Conservation (phyloP, 2,888 invertebrate species). For the Trichopria drosophilae region DNA sequence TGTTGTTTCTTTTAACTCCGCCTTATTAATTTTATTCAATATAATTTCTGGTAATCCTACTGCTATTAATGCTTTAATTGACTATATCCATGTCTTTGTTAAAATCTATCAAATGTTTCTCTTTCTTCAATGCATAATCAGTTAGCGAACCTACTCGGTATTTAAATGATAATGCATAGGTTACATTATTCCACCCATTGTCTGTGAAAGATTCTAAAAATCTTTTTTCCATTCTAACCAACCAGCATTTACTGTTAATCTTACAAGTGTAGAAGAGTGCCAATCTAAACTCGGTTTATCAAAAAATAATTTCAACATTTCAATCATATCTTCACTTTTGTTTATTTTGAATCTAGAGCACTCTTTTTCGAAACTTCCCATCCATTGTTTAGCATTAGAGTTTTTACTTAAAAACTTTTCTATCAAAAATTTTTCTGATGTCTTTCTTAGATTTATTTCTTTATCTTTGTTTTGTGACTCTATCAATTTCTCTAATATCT, state of each 20-base stretch:
- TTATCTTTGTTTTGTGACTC: constrained; percentile 33
- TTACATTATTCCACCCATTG: constrained; percentile 40
- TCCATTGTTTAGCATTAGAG: constrained; percentile 37
- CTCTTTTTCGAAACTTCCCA: constrained; percentile 37
- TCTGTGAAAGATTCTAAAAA: constrained; percentile 39
- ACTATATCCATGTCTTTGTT: constrained; percentile 28
- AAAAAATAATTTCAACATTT: constrained; percentile 35
- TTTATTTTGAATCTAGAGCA: constrained; percentile 35
- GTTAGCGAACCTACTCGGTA: constrained; percentile 40
- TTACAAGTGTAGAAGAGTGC: constrained; percentile 34
- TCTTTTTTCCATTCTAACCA: constrained; percentile 41
- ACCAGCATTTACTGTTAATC: constrained; percentile 32
- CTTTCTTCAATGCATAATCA: constrained; percentile 33
- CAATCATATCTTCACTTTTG: constrained; percentile 33
- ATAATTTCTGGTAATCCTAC: constrained; percentile 42
- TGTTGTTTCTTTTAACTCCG: constrained; percentile 38
- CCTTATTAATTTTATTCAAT: constrained; percentile 43
- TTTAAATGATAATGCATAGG: constrained; percentile 37
- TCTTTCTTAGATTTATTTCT: constrained; percentile 32
- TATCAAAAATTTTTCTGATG: constrained; percentile 34
- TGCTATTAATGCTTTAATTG: constrained; percentile 42
- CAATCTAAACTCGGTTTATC: constrained; percentile 36
- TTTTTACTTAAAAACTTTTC: constrained; percentile 34
- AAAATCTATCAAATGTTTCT: constrained; percentile 19
- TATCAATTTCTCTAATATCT: constrained; percentile 8